phyloP scores from a whole-genome alignment of 2,888 invertebrate species.

The Sinodicranocentrus sp. region DNA sequence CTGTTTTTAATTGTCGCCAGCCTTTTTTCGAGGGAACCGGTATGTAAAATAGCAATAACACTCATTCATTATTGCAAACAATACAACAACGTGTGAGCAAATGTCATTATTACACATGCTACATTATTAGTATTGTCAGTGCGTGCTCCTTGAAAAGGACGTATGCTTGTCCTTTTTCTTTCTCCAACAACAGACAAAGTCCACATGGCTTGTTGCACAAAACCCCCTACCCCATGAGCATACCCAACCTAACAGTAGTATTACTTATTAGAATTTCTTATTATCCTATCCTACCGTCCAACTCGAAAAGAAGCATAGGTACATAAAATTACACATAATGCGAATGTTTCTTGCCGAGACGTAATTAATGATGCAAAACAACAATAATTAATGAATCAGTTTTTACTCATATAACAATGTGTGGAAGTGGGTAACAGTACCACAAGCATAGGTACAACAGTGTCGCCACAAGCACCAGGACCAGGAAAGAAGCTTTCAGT shows the following conservation, averaged over 20 bases:
- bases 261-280: no score
- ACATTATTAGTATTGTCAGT: no score
- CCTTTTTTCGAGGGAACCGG: constrained; percentile 30
- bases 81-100: constrained; percentile 33
- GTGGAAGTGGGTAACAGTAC: constrained; percentile 61
- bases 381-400: constrained; percentile 44
- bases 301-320: neutral
- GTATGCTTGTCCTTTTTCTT: no score
- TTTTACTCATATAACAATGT: constrained; percentile 49
- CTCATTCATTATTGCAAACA: constrained; percentile 13
- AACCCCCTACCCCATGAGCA: no score
- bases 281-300: no score
- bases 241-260: no score
- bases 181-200: no score
- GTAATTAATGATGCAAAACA: constrained; percentile 52
- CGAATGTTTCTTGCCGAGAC: neutral
- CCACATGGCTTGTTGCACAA: no score
- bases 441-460: neutral
- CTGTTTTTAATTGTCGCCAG: constrained; percentile 18
- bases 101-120: constrained; percentile 1
- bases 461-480: no score
- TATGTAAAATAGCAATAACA: constrained; percentile 21
- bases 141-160: no score
- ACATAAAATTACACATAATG: constrained; percentile 7
- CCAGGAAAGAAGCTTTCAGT: no score